Evolutionary conservation across 2,113 vertebrate genomes (phyloP).

Genomic region (Osmerus eperlanus): DNA sequence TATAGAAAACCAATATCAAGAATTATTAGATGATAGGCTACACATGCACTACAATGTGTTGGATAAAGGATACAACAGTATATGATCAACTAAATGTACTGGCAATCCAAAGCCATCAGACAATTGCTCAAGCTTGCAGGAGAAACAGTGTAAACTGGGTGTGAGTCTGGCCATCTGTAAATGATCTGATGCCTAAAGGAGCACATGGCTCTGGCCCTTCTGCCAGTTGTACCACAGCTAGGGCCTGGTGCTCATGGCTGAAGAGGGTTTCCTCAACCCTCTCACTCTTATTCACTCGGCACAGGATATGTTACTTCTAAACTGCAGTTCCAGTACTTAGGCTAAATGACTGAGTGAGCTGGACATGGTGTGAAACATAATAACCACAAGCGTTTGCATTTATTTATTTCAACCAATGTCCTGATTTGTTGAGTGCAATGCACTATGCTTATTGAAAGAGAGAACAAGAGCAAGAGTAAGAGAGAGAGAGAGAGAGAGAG

Average conservation of each 20-base stretch:
- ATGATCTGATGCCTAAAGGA: constrained; percentile 1
- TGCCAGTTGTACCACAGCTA: no score
- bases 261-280: background rate
- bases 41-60: background rate
- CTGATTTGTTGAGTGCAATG: no score
- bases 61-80: background rate
- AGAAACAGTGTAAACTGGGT: background rate
- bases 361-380: background rate
- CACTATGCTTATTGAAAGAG: background rate
- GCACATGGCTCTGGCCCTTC: background rate
- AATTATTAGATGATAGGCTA: background rate
- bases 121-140: background rate
- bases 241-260: background rate
- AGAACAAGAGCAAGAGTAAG: constrained; percentile 1
- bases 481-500: constrained; percentile 9
- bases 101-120: background rate
- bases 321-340: background rate
- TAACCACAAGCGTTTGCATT: no score
- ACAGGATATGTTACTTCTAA: background rate
- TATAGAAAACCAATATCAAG: background rate
- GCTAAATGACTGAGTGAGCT: background rate
- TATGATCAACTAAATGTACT: background rate
- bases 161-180: constrained; percentile 38
- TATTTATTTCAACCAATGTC: no score
- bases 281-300: background rate